Percentiles rank a stretch among this genome's conserved stretches.
Conservation (phyloP, 2,888 invertebrate species). For the Nemurella pictetii region DNA sequence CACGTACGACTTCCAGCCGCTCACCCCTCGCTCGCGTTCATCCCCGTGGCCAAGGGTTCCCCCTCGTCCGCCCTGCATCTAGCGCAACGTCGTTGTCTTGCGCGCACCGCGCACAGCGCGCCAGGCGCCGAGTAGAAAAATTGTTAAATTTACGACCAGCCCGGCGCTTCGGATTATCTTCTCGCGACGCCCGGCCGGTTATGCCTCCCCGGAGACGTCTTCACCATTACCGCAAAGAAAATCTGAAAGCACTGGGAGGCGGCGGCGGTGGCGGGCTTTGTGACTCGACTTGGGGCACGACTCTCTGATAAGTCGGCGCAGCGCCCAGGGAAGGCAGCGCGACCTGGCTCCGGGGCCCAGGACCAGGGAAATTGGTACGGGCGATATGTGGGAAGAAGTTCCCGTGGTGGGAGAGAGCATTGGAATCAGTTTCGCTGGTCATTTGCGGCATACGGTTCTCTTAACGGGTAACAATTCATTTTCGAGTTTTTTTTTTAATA, state of each 20-base stretch:
- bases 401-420: no score
- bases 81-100: no score
- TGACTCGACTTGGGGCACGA: neutral
- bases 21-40: conserved; percentile 28
- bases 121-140: conserved; percentile 39
- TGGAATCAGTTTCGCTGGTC: no score
- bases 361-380: no score
- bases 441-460: no score
- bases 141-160: conserved; percentile 40
- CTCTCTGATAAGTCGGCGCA: neutral
- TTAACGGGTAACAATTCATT: no score
- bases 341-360: no score
- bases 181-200: conserved; percentile 39
- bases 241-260: conserved; percentile 31
- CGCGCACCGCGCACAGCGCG: conserved; percentile 1
- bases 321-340: neutral
- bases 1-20: conserved; percentile 31
- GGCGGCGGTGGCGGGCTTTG: neutral
- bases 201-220: conserved; percentile 40
- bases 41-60: no score
- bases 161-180: conserved; percentile 40
- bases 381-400: no score
- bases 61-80: no score
- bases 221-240: conserved; percentile 41
- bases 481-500: no score